Evolutionary conservation across 2,113 vertebrate genomes (phyloP).

Genomic region (Perca fluviatilis): DNA sequence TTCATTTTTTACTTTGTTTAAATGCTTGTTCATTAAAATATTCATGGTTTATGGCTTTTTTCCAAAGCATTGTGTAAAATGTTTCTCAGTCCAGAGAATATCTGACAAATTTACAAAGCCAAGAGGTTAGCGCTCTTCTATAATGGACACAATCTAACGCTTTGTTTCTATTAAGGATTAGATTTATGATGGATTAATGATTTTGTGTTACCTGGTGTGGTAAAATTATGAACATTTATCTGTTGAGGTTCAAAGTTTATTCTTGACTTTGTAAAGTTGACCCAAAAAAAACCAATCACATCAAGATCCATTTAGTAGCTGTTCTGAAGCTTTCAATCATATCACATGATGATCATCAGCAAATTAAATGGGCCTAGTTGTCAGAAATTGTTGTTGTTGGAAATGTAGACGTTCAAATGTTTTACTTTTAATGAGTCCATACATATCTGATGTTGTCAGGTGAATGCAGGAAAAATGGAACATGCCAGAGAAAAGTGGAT

Average conservation of each 20-base stretch:
- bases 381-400: too few species aligned
- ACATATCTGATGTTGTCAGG: constrained; percentile 76
- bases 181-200: too few species aligned
- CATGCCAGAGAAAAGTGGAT: constrained; percentile 85
- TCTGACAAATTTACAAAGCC: background rate
- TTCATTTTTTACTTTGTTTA: too few species aligned
- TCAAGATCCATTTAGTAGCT: background rate
- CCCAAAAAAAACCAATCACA: background rate
- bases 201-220: background rate
- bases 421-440: background rate
- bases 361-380: background rate
- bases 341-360: background rate
- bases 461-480: constrained; percentile 92
- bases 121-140: background rate
- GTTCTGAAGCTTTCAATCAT: background rate
- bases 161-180: too few species aligned
- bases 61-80: too few species aligned
- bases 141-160: background rate
- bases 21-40: too few species aligned
- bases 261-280: background rate
- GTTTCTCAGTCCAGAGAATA: background rate
- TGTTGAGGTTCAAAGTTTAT: background rate
- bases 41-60: too few species aligned
- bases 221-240: background rate
- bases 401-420: background rate